Conservation (phyloP, 2,888 invertebrate genomes). For the Acleris cristana region DNA sequence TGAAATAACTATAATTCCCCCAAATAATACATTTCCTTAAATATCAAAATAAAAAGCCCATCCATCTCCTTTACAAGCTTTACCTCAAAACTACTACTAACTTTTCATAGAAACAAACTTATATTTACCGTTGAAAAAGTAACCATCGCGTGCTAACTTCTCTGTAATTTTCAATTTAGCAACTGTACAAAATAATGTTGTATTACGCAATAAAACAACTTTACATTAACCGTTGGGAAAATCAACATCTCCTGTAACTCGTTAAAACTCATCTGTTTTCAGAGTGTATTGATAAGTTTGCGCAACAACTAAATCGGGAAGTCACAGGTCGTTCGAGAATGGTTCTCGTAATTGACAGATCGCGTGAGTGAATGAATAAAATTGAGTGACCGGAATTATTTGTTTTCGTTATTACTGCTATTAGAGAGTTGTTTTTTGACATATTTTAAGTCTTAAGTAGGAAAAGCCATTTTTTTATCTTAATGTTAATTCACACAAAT, state of each 20-base stretch:
- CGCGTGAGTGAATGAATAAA: slow-evolving; percentile 53
- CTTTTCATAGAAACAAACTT: slow-evolving; percentile 12
- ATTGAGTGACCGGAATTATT: slow-evolving; percentile 49
- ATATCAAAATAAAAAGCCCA: slow-evolving; percentile 19
- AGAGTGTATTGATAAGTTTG: slow-evolving; percentile 14
- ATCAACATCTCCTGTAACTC: background rate
- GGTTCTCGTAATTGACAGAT: slow-evolving; percentile 41
- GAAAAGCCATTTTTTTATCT: background rate
- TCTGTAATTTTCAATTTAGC: slow-evolving; percentile 4
- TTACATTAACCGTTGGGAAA: slow-evolving; percentile 6
- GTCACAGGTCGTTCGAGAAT: slow-evolving; percentile 29
- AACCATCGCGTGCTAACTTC: slow-evolving; percentile 1
- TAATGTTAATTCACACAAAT: too few species aligned
- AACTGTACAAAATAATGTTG: slow-evolving; percentile 5
- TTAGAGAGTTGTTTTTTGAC: slow-evolving; percentile 12
- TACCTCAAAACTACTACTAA: slow-evolving; percentile 3
- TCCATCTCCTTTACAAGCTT: slow-evolving; percentile 12
- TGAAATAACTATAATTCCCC: slow-evolving; percentile 10
- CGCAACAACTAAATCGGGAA: slow-evolving; percentile 25
- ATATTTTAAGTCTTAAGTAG: slow-evolving; percentile 21
- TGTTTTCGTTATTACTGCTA: slow-evolving; percentile 49
- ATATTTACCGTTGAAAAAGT: background rate
- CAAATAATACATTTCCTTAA: slow-evolving; percentile 18
- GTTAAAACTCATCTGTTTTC: background rate
- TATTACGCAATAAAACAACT: slow-evolving; percentile 15